Conservation (phyloP, 2,113 vertebrate genomes). For the Sardina pilchardus region DNA sequence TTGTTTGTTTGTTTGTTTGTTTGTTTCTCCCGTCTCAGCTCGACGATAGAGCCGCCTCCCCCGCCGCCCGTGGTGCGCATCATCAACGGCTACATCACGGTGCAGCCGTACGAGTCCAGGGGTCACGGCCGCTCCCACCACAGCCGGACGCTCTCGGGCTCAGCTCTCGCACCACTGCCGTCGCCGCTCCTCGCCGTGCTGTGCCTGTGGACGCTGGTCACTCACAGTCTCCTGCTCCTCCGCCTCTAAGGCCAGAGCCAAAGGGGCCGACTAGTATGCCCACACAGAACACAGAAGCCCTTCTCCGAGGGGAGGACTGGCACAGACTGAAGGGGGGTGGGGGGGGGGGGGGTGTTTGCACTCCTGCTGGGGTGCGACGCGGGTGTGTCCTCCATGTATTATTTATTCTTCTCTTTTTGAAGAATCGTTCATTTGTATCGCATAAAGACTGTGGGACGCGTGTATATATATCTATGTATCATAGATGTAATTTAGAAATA, state of each 20-base stretch:
- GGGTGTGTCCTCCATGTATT: not conserved
- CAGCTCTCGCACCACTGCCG: conserved; percentile 3
- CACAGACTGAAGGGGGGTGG: conserved; percentile 48
- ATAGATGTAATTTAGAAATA: conserved; percentile 65
- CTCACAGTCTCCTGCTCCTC: not conserved
- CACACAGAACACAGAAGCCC: conserved; percentile 12
- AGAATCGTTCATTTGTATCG: conserved; percentile 61
- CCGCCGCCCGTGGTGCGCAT: conserved; percentile 72
- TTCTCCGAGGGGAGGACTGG: not conserved
- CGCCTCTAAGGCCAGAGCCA: not conserved
- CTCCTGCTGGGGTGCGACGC: not conserved
- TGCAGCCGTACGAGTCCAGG: conserved; percentile 60
- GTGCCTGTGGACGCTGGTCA: conserved; percentile 52
- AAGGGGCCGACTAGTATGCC: not conserved
- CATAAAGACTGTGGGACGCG: conserved; percentile 60
- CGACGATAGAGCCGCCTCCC: conserved; percentile 68
- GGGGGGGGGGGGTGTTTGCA: conserved; percentile 42
- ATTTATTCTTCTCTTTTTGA: conserved; percentile 70
- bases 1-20: not conserved
- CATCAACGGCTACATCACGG: conserved; percentile 77
- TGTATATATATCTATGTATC: conserved; percentile 62
- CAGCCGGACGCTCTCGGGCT: conserved; percentile 39
- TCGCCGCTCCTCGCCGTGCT: conserved; percentile 46
- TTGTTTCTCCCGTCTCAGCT: conserved; percentile 61
- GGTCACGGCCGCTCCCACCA: conserved; percentile 51